phyloP scores from a whole-genome alignment of 2,888 invertebrate genomes.

The Melanostoma mellinum region DNA sequence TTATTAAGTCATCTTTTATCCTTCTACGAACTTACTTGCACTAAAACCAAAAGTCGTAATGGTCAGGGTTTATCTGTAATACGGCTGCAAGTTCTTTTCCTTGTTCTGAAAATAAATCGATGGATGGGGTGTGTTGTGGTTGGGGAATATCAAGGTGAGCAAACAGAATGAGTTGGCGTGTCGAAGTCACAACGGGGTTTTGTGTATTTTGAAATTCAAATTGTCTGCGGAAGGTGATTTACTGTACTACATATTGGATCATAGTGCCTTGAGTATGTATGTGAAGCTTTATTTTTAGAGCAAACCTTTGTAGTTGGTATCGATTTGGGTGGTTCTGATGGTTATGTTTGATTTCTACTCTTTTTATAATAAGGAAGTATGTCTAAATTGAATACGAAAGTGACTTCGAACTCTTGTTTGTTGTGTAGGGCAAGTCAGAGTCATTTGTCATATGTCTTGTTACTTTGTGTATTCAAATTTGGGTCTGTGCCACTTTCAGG shows the following conservation, averaged over 20 bases:
- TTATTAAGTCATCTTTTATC: slow-evolving; percentile 31
- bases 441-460: too few species aligned
- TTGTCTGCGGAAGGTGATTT: slow-evolving; percentile 54
- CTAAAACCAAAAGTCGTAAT: background rate
- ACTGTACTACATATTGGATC: slow-evolving; percentile 16
- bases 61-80: slow-evolving; percentile 24
- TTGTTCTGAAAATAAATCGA: slow-evolving; percentile 51
- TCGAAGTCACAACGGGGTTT: slow-evolving; percentile 32
- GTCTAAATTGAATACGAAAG: too few species aligned
- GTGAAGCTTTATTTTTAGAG: slow-evolving; percentile 29
- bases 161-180: slow-evolving; percentile 47
- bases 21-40: background rate
- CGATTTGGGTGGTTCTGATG: slow-evolving; percentile 19
- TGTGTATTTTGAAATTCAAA: slow-evolving; percentile 64
- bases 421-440: too few species aligned
- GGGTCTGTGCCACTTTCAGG: too few species aligned
- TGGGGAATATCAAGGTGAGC: background rate
- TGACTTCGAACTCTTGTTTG: too few species aligned
- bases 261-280: slow-evolving; percentile 1
- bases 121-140: slow-evolving; percentile 11
- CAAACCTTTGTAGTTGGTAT: slow-evolving; percentile 18
- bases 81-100: background rate
- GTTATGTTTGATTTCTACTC: too few species aligned
- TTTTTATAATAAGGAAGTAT: too few species aligned
- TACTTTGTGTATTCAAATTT: too few species aligned